Conservation (phyloP, 1,140 invertebrate genomes). For the Drosophila lacteicornis region DNA sequence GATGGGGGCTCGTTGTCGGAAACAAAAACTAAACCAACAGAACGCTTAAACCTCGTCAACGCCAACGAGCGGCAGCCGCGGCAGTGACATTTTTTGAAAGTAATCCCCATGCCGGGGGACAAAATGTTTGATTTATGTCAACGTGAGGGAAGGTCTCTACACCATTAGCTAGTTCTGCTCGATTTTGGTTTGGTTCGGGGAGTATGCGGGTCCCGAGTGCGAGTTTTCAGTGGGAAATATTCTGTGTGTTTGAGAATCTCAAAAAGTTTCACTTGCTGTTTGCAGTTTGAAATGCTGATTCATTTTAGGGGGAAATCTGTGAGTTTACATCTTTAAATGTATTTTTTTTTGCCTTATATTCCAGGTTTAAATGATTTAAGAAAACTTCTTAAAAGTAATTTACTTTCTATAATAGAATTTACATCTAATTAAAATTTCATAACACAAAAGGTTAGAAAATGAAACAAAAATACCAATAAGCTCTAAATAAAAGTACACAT, state of each 20-base stretch:
- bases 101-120: slow-evolving; percentile 52
- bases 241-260: not conserved
- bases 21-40: slow-evolving; percentile 63
- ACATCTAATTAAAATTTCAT: no score
- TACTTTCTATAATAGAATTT: no score
- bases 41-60: slow-evolving; percentile 63
- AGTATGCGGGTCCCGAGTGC: slow-evolving; percentile 18
- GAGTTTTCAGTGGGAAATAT: not conserved
- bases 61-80: slow-evolving; percentile 23
- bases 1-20: slow-evolving; percentile 36
- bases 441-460: not conserved
- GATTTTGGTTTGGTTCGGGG: not conserved
- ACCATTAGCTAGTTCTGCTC: slow-evolving; percentile 22
- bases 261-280: not conserved
- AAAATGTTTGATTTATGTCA: slow-evolving; percentile 80
- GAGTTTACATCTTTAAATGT: not conserved
- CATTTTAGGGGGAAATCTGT: not conserved
- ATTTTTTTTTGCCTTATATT: not conserved
- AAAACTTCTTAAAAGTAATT: not conserved
- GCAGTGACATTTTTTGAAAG: slow-evolving; percentile 61
- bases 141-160: slow-evolving; percentile 21
- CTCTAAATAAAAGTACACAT: not conserved
- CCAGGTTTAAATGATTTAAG: not conserved
- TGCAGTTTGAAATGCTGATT: slow-evolving; percentile 3
- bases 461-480: not conserved